phyloP scores from a whole-genome alignment of 2,888 invertebrate species.

The Lycophotia porphyrea region DNA sequence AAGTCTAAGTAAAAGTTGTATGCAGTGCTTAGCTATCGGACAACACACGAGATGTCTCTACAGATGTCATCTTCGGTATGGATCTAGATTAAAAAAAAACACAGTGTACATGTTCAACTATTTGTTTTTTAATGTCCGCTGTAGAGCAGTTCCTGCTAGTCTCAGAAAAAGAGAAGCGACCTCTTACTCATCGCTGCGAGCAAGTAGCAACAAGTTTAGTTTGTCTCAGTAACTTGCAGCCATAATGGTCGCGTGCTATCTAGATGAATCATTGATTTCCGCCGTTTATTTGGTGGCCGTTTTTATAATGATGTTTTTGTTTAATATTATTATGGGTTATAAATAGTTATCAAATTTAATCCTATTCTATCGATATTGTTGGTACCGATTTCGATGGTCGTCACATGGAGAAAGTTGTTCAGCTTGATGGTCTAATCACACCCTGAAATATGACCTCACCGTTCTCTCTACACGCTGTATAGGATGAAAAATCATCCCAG shows the following conservation, averaged over 20 bases:
- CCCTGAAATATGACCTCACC: neutral
- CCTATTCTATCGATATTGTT: neutral
- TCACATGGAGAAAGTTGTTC: neutral
- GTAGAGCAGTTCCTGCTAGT: conserved; percentile 24
- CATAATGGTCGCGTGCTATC: neutral
- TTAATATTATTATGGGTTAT: neutral
- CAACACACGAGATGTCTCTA: neutral
- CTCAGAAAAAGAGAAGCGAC: conserved; percentile 13
- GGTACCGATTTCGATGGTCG: neutral
- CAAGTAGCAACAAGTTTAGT: conserved; percentile 21
- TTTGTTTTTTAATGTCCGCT: conserved; percentile 48
- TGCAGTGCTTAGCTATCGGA: neutral
- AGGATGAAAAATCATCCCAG: neutral
- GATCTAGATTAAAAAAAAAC: conserved; percentile 18
- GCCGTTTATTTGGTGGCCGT: neutral
- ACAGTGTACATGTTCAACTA: conserved; percentile 15
- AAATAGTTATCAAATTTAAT: neutral
- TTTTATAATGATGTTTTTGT: neutral
- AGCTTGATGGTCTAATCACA: neutral
- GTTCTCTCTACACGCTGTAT: neutral
- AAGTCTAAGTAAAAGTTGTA: neutral
- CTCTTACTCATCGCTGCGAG: conserved; percentile 38
- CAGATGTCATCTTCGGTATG: conserved; percentile 4
- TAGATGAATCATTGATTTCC: conserved; percentile 34
- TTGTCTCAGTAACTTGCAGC: conserved; percentile 6